Conservation (phyloP, 35 echinoderm and acorn worm genomes). For the Ophiothrix spiculata region DNA sequence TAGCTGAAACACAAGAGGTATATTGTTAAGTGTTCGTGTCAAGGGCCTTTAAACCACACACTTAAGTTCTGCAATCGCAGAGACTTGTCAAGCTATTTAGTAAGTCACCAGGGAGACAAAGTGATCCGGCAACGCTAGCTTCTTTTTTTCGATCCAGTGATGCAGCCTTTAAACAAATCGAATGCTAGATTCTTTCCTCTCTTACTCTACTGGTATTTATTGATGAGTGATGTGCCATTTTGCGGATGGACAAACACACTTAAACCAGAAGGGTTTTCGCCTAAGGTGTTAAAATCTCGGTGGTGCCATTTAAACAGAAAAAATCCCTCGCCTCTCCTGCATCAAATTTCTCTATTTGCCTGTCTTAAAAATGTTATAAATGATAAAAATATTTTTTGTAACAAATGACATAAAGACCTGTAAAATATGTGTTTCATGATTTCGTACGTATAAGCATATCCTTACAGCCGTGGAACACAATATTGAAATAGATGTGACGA, state of each 20-base stretch:
- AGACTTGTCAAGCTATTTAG: not conserved
- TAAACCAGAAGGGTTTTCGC: constrained; percentile 7
- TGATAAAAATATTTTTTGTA: not conserved
- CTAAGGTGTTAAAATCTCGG: not conserved
- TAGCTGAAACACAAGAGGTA: too few relatives aligned
- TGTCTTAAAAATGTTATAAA: not conserved
- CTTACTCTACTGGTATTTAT: constrained; percentile 1
- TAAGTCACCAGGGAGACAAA: not conserved
- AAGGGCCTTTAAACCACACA: too few relatives aligned
- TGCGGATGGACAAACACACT: constrained; percentile 8
- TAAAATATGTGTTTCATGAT: constrained; percentile 1
- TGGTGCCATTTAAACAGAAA: not conserved
- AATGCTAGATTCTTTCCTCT: not conserved
- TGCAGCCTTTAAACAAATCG: not conserved
- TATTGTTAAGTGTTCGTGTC: too few relatives aligned
- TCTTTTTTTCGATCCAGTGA: not conserved
- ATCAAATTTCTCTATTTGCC: constrained; percentile 8
- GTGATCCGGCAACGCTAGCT: not conserved
- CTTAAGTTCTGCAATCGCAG: too few relatives aligned
- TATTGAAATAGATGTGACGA: not conserved
- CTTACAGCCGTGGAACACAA: not conserved
- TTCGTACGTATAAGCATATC: not conserved
- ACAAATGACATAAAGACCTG: constrained; percentile 1
- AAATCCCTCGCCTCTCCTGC: not conserved
- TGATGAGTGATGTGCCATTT: not conserved